Percentiles rank a stretch among this genome's conserved stretches.
Conservation (phyloP, 2,113 vertebrate genomes). For the Catharus minimus region DNA sequence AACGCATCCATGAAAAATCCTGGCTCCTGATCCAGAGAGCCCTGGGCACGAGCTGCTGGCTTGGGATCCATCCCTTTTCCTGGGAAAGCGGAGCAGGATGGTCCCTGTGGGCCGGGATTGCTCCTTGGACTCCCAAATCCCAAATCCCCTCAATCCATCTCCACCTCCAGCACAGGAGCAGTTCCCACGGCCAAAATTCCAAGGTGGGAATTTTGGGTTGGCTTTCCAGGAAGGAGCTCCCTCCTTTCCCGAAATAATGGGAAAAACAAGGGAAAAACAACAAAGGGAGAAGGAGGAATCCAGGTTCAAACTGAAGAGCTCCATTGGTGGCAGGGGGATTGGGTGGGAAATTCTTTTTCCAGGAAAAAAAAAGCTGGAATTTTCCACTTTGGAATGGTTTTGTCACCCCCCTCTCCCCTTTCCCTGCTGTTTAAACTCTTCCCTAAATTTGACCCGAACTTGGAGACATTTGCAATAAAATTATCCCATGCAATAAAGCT, state of each 20-base stretch:
- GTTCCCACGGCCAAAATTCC: not conserved
- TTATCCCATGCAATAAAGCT: not conserved
- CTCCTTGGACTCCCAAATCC: not conserved
- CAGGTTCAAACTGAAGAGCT: fast-evolving
- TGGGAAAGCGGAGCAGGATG: not conserved
- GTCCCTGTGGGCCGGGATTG: not conserved
- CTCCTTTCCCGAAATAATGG: not conserved
- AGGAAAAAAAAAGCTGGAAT: fast-evolving
- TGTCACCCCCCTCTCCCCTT: not conserved
- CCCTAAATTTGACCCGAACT: fast-evolving
- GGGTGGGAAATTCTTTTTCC: not conserved
- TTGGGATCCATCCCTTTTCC: not conserved
- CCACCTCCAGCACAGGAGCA: not conserved
- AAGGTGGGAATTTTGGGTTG: not conserved
- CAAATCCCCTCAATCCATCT: not conserved
- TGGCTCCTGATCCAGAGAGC: not conserved
- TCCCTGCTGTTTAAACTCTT: not conserved
- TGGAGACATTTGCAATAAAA: not conserved
- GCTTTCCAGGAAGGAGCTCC: not conserved
- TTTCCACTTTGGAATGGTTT: not conserved
- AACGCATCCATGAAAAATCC: not conserved
- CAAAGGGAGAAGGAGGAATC: fast-evolving
- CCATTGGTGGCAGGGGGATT: not conserved
- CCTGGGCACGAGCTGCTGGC: not conserved
- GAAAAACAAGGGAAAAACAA: not conserved